phyloP scores from a whole-genome alignment of 1,140 invertebrate species.

The Cydia strobilella region DNA sequence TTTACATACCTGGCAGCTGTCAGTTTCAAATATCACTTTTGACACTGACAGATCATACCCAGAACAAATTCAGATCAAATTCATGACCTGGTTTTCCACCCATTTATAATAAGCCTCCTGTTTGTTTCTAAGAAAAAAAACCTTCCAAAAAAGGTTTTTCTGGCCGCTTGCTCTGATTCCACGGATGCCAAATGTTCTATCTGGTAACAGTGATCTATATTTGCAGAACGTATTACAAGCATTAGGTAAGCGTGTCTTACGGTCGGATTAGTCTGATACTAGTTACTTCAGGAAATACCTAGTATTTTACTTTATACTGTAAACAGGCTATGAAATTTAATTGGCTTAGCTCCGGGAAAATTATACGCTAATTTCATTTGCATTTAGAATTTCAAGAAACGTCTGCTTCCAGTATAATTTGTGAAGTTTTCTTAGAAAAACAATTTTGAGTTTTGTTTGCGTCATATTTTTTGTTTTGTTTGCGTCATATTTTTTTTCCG shows the following conservation, averaged over 20 bases:
- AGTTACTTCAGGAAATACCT: constrained; percentile 5
- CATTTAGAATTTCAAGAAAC: not conserved
- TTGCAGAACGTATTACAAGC: constrained; percentile 10
- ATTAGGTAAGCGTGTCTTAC: not conserved
- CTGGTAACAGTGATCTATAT: not conserved
- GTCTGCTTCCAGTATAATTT: not conserved
- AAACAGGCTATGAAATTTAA: constrained; percentile 15
- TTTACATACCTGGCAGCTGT: too few species aligned
- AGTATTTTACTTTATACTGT: not conserved
- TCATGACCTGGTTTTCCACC: too few species aligned
- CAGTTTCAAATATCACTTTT: too few species aligned
- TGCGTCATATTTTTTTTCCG: too few species aligned
- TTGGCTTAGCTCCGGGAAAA: not conserved
- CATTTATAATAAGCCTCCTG: too few species aligned
- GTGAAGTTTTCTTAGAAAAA: not conserved
- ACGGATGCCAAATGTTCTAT: not conserved
- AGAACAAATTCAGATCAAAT: too few species aligned
- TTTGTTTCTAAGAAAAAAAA: too few species aligned
- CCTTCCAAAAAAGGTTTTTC: too few species aligned
- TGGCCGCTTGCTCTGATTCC: not conserved
- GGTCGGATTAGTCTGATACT: constrained; percentile 1
- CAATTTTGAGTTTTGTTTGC: not conserved
- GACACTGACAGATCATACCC: too few species aligned
- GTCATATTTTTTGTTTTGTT: too few species aligned
- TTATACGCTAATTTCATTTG: constrained; percentile 2